Conservation (phyloP, 2,888 invertebrate genomes). For the Drosophila kambysellisi region DNA sequence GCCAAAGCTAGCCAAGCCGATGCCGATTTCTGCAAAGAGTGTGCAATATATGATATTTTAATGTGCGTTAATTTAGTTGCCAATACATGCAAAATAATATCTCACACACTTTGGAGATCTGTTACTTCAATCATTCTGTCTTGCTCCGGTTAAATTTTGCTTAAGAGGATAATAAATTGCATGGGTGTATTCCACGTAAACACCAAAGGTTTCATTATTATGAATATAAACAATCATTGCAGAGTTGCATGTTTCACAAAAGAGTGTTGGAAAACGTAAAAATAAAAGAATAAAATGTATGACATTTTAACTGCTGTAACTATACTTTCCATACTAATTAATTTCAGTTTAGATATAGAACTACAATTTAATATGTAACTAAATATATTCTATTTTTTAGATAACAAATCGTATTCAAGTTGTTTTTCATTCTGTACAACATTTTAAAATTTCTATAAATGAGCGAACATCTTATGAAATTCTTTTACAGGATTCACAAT, state of each 20-base stretch:
- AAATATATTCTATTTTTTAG: not conserved
- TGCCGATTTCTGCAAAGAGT: slow-evolving; percentile 94
- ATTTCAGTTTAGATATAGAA: not conserved
- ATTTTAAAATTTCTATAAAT: no score
- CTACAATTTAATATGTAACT: not conserved
- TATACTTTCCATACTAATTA: not conserved
- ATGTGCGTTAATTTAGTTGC: slow-evolving; percentile 22
- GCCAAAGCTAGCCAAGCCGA: slow-evolving; percentile 98
- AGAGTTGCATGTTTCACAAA: slow-evolving; percentile 48
- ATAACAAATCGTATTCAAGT: no score
- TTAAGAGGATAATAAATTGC: slow-evolving; percentile 46
- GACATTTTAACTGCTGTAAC: not conserved
- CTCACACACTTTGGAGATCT: slow-evolving; percentile 92
- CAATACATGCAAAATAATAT: not conserved
- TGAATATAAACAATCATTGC: slow-evolving; percentile 64
- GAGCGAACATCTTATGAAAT: no score
- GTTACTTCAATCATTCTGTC: slow-evolving; percentile 92
- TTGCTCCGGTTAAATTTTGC: slow-evolving; percentile 32
- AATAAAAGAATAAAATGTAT: not conserved
- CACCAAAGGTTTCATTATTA: slow-evolving; percentile 60
- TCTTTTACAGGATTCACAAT: not conserved
- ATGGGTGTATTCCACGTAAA: slow-evolving; percentile 58
- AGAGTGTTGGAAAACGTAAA: slow-evolving; percentile 27
- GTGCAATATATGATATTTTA: not conserved
- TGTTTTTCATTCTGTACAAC: no score